A percentile compares a stretch with the other conserved stretches of the same genome.
Conservation (phyloP, 2,797 vertebrate genomes). For the Synanceia verrucosa region DNA sequence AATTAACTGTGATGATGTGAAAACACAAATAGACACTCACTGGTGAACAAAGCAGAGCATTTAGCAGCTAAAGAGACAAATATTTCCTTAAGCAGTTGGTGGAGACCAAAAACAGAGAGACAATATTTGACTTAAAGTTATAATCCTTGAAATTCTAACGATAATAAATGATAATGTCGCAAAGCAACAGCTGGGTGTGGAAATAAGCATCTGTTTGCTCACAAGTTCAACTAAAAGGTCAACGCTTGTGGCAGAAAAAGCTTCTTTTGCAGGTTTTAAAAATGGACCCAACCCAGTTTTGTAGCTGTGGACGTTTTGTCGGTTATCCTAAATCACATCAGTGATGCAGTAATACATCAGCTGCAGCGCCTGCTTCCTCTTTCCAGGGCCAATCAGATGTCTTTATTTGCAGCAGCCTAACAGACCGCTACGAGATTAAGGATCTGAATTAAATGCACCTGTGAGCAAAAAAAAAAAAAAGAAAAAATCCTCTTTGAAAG, state of each 20-base stretch:
- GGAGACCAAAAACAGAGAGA: no score
- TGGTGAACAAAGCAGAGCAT: no score
- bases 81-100: no score
- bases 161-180: no score
- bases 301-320: background rate
- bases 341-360: background rate
- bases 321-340: slow-evolving; percentile 5
- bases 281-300: background rate
- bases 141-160: no score
- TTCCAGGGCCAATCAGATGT: background rate
- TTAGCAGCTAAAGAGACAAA: no score
- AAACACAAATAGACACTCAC: no score
- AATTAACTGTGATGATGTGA: no score
- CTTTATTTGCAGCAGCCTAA: slow-evolving; percentile 7
- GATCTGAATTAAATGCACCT: slow-evolving; percentile 41
- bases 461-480: background rate
- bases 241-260: no score
- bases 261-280: no score
- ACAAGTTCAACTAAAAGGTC: background rate
- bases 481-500: slow-evolving; percentile 11
- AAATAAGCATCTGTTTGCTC: background rate
- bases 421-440: background rate
- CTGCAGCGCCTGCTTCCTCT: background rate
- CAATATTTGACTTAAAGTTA: no score
- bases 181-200: no score